A percentile compares a stretch with the other conserved stretches of the same genome.
phyloP scores from a whole-genome alignment of 2,888 invertebrate species.

The Apamea crenata region DNA sequence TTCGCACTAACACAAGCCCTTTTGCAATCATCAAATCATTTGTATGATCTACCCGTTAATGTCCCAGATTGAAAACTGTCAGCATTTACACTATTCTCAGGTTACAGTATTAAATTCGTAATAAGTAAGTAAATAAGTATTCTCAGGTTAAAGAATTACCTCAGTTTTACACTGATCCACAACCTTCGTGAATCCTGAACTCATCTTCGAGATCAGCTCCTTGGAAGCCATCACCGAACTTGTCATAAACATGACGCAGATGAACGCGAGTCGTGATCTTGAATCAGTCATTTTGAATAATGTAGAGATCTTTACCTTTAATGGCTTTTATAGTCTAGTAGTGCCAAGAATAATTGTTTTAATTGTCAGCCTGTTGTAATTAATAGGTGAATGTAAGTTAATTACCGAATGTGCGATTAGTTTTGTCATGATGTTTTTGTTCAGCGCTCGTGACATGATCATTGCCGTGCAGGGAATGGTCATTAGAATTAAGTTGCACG shows the following conservation, averaged over 20 bases:
- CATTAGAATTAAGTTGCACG: constrained; percentile 33
- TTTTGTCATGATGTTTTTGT: constrained; percentile 27
- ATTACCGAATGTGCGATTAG: constrained; percentile 39
- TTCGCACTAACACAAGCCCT: background rate
- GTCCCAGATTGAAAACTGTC: background rate
- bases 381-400: constrained; percentile 26
- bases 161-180: constrained; percentile 81
- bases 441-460: constrained; percentile 14
- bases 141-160: constrained; percentile 70
- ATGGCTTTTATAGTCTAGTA: constrained; percentile 35
- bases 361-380: constrained; percentile 46
- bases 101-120: constrained; percentile 12
- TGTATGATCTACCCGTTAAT: background rate
- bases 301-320: background rate
- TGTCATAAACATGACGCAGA: constrained; percentile 36
- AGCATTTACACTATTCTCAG: background rate
- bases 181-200: constrained; percentile 76
- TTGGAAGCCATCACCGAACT: constrained; percentile 69
- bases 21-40: background rate
- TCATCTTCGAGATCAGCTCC: constrained; percentile 80
- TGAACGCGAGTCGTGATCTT: constrained; percentile 70
- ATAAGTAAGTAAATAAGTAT: too few relatives aligned
- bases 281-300: constrained; percentile 55
- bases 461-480: constrained; percentile 25
- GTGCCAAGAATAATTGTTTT: constrained; percentile 28